Percentiles rank a stretch among this genome's conserved stretches.
Conservation (phyloP, 2,113 vertebrate species). For the Anarhynchus alexandrinus region DNA sequence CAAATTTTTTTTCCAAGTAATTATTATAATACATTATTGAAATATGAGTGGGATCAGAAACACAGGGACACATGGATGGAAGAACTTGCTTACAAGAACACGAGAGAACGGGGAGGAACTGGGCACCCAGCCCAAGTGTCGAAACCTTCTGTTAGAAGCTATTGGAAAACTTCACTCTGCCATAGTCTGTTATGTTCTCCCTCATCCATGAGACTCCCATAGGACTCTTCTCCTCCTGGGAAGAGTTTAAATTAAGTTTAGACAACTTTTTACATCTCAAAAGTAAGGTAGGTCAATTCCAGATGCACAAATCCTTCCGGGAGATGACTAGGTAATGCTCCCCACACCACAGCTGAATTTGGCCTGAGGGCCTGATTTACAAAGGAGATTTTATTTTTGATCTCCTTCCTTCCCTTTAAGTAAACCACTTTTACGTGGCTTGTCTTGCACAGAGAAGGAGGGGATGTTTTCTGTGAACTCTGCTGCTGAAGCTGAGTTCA, state of each 20-base stretch:
- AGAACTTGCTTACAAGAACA: background rate
- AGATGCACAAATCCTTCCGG: background rate
- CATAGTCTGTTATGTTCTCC: background rate
- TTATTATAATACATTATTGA: background rate
- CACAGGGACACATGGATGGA: background rate
- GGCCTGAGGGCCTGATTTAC: background rate
- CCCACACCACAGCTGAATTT: background rate
- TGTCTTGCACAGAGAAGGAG: background rate
- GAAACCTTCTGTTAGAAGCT: background rate
- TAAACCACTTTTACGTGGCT: background rate
- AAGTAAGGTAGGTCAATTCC: background rate
- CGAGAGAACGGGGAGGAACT: background rate
- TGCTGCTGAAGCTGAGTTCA: constrained; percentile 1
- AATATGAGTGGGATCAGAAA: background rate
- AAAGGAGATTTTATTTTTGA: background rate
- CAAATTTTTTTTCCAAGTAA: background rate
- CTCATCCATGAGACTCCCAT: background rate
- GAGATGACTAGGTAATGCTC: background rate
- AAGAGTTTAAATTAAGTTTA: background rate
- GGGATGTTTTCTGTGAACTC: background rate
- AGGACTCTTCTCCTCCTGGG: background rate
- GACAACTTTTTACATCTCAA: background rate
- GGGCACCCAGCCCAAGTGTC: background rate
- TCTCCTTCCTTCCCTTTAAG: background rate
- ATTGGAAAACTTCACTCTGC: background rate